A percentile compares a stretch with the other conserved stretches of the same genome.
Conservation (phyloP, 2,888 invertebrate species). For the Fragum whitleyi region DNA sequence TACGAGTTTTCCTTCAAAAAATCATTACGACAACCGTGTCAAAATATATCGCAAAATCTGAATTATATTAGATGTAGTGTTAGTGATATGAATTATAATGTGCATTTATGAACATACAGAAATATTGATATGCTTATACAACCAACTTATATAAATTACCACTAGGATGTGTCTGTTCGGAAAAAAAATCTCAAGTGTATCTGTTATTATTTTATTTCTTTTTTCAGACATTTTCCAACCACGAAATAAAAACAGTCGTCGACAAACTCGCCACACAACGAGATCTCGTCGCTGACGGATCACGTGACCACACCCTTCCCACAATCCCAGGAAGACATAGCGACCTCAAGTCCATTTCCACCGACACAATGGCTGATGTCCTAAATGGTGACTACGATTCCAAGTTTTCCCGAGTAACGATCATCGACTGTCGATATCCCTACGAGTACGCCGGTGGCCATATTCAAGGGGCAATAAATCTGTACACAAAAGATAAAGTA, state of each 20-base stretch:
- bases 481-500: conserved; percentile 58
- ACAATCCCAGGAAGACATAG: conserved; percentile 72
- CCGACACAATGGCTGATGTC: conserved; percentile 64
- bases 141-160: too few species aligned
- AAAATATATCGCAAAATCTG: too few species aligned
- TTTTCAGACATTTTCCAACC: too few species aligned
- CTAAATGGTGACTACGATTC: conserved; percentile 38
- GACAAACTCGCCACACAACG: conserved; percentile 41
- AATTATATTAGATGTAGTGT: too few species aligned
- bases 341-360: conserved; percentile 78
- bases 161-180: too few species aligned
- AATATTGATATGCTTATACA: too few species aligned
- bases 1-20: too few species aligned
- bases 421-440: conserved; percentile 57
- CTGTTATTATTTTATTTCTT: too few species aligned
- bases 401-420: conserved; percentile 38
- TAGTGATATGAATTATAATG: too few species aligned
- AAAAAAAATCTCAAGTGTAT: too few species aligned
- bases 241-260: conserved; percentile 47
- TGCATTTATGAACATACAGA: too few species aligned
- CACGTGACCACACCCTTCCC: conserved; percentile 72
- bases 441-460: conserved; percentile 58
- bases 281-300: conserved; percentile 56
- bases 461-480: conserved; percentile 48
- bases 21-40: too few species aligned